phyloP scores from a whole-genome alignment of 2,797 vertebrate species.

The Mormyrops attenuatus region DNA sequence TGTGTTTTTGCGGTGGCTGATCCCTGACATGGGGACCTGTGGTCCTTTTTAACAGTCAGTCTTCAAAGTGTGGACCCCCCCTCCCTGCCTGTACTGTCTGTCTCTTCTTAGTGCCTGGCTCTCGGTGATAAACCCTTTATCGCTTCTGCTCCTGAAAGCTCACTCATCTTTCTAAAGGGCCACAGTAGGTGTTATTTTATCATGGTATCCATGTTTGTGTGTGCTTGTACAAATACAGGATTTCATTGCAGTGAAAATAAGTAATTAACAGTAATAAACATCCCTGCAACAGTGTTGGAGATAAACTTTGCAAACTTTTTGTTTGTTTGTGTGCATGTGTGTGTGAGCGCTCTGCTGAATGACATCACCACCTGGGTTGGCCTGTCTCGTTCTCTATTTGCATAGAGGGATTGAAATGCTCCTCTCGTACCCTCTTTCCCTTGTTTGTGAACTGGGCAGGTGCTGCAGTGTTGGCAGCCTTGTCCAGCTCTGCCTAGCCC shows the following conservation, averaged over 20 bases:
- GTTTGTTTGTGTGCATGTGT: background rate
- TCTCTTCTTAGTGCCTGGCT: background rate
- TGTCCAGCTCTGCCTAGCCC: background rate
- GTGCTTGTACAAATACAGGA: background rate
- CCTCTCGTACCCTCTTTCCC: background rate
- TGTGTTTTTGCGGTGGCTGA: background rate
- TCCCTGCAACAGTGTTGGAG: background rate
- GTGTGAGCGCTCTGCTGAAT: background rate
- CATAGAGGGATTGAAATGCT: background rate
- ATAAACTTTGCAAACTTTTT: background rate
- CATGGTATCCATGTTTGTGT: background rate
- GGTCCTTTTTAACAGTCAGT: background rate
- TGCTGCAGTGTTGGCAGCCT: conserved; percentile 8
- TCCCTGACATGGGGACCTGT: background rate
- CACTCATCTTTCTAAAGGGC: background rate
- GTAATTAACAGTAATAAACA: background rate
- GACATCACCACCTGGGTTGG: background rate
- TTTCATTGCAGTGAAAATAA: background rate
- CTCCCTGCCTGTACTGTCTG: background rate
- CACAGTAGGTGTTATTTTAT: background rate
- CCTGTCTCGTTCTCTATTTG: background rate
- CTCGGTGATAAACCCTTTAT: background rate
- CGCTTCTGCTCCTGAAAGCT: background rate
- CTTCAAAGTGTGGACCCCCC: background rate
- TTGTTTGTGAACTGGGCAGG: conserved; percentile 2